Evolutionary conservation across 2,888 invertebrate species (phyloP).

Genomic region (Tridacna crocea): DNA sequence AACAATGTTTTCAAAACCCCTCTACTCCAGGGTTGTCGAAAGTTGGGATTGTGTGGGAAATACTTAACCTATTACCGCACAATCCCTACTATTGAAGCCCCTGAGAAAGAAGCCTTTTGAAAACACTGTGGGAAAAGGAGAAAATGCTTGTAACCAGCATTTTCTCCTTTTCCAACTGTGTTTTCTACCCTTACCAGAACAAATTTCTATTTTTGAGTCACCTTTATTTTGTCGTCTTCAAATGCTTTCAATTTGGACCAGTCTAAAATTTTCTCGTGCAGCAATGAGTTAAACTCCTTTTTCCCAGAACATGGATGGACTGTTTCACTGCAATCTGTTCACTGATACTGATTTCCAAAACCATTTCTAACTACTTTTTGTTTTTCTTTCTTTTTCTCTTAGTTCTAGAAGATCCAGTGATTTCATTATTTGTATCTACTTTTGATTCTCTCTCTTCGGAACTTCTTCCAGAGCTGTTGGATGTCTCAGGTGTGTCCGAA

Average conservation of each 20-base stretch:
- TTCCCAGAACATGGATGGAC: neutral
- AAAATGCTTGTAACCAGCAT: neutral
- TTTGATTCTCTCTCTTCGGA: constrained; percentile 43
- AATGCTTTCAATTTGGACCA: neutral
- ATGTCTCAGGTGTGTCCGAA: neutral
- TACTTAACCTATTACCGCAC: too few species aligned
- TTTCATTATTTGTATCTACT: neutral
- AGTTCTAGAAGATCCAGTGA: constrained; percentile 11
- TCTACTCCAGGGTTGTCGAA: too few species aligned
- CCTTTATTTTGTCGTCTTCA: too few species aligned
- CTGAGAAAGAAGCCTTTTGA: too few species aligned
- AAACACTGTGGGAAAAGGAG: constrained; percentile 2
- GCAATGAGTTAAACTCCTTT: neutral
- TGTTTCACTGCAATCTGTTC: too few species aligned
- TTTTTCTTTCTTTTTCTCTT: constrained; percentile 58
- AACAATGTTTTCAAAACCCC: neutral
- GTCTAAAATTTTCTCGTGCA: neutral
- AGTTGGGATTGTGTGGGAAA: too few species aligned
- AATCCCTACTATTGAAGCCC: too few species aligned
- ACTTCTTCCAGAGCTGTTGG: constrained; percentile 14
- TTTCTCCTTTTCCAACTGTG: neutral
- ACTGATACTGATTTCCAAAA: neutral
- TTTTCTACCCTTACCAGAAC: too few species aligned
- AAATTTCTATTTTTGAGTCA: too few species aligned
- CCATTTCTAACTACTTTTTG: constrained; percentile 33